Evolutionary conservation across 2,797 vertebrate species (phyloP).

Genomic region (Acipenser transmontanus): DNA sequence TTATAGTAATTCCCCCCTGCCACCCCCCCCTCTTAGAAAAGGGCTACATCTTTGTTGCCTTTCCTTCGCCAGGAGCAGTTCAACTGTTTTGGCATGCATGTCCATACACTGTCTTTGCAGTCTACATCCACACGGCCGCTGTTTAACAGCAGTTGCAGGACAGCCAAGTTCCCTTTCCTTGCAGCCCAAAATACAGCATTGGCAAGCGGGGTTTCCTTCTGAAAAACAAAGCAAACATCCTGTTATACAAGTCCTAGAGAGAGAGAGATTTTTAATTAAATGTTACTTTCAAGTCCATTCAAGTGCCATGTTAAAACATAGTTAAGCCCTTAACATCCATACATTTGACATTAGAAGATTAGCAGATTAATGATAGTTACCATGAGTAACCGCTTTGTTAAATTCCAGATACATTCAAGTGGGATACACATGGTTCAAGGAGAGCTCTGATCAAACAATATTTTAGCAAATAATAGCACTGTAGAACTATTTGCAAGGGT

Average conservation of each 20-base stretch:
- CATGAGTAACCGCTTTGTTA: neutral
- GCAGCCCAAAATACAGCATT: constrained; percentile 96
- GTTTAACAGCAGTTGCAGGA: constrained; percentile 90
- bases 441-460: neutral
- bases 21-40: constrained; percentile 5
- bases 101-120: constrained; percentile 92
- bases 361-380: neutral
- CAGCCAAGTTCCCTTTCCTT: constrained; percentile 84
- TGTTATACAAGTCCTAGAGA: constrained; percentile 30
- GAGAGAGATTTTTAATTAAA: constrained; percentile 6
- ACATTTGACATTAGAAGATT: neutral
- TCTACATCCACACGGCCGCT: constrained; percentile 91
- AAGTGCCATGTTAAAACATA: neutral
- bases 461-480: neutral
- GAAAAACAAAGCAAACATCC: constrained; percentile 43
- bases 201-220: constrained; percentile 96
- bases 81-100: constrained; percentile 42
- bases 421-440: neutral
- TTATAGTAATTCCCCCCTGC: no score
- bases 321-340: neutral
- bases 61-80: constrained; percentile 35
- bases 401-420: neutral
- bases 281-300: neutral
- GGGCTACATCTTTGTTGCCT: constrained; percentile 1
- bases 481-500: no score